Conservation (phyloP, 2,888 invertebrate genomes). For the Noctua janthe region DNA sequence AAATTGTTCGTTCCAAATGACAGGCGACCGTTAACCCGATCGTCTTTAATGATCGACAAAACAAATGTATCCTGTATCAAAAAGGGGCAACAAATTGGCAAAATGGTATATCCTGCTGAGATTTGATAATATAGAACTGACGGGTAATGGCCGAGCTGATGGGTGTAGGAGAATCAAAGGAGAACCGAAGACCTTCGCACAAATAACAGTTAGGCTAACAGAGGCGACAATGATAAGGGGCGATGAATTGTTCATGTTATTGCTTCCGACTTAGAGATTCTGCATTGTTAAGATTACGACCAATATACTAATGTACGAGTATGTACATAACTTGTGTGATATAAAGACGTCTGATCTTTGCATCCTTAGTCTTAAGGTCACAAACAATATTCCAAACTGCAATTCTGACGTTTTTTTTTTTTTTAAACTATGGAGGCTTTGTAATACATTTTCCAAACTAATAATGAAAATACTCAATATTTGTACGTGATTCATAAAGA, state of each 20-base stretch:
- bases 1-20: slow-evolving; percentile 46
- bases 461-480: slow-evolving; percentile 9
- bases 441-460: slow-evolving; percentile 1
- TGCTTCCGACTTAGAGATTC: slow-evolving; percentile 13
- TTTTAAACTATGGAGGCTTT: neutral
- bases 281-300: neutral
- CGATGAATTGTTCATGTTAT: slow-evolving; percentile 23
- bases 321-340: neutral
- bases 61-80: slow-evolving; percentile 82
- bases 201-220: slow-evolving; percentile 18
- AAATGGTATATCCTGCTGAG: slow-evolving; percentile 83
- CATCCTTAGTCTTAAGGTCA: neutral
- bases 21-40: slow-evolving; percentile 53
- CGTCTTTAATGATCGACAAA: slow-evolving; percentile 73
- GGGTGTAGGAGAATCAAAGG: slow-evolving; percentile 47
- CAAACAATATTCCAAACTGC: neutral
- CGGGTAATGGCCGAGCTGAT: slow-evolving; percentile 53
- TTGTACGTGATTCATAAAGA: slow-evolving; percentile 44
- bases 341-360: neutral
- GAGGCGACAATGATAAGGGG: slow-evolving; percentile 2
- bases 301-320: neutral
- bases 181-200: slow-evolving; percentile 44
- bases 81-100: slow-evolving; percentile 85
- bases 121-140: slow-evolving; percentile 70
- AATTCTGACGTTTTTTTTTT: neutral